These are phyloP conservation scores for Apis florea DNA, from an alignment of 1,140 invertebrate genomes.

Conservation along the genomic window DNA sequence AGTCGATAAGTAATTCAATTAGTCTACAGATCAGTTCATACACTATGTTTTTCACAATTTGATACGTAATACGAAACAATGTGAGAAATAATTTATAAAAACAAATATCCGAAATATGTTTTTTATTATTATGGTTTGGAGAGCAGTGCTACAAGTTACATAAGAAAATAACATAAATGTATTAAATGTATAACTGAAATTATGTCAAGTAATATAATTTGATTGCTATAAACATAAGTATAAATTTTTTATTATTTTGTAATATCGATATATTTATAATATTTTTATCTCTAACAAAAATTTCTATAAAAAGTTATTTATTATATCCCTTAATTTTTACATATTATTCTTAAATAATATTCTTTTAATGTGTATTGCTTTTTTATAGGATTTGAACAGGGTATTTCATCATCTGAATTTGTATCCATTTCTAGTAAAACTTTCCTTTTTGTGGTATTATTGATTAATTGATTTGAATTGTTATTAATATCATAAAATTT, in stretches of 20 bases:
- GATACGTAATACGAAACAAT: neutral
- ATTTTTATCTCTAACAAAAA: neutral
- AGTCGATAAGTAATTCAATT: neutral
- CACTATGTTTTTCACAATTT: neutral
- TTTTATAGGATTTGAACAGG: neutral
- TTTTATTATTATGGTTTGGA: neutral
- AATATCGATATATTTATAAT: neutral
- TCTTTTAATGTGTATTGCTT: neutral
- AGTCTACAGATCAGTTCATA: neutral
- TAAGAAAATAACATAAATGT: neutral
- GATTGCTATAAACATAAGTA: neutral
- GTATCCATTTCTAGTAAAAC: neutral
- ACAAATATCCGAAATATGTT: too few species aligned
- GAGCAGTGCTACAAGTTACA: too few species aligned
- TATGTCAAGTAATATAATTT: neutral
- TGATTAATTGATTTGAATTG: neutral
- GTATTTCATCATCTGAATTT: constrained; percentile 3
- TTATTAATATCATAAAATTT: constrained; percentile 4
- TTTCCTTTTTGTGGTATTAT: neutral
- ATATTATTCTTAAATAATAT: neutral
- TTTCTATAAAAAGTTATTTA: neutral
- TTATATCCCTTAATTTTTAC: neutral
- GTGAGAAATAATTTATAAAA: neutral
- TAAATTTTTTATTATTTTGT: neutral
- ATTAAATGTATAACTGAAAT: neutral